Base-by-base conservation (phyloP, 2,113 vertebrate genomes). In the Microtus ochrogaster region DNA sequence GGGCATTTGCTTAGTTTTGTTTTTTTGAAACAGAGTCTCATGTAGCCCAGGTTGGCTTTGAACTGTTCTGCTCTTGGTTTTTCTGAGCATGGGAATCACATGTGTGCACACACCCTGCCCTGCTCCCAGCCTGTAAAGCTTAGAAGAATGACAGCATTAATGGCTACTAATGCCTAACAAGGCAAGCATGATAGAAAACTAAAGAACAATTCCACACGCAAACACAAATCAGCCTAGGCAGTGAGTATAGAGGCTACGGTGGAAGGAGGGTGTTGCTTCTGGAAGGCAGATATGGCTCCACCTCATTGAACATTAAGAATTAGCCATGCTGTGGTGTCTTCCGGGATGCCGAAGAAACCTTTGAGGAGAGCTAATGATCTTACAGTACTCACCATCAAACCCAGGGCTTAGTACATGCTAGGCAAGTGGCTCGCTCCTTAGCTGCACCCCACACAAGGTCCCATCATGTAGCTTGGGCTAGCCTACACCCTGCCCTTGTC, bases 251-350 rank as follows among this genome's bases (percentile, higher is more conserved):
- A 96, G 52, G 82, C 65, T n/a, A 72, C 17, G 49, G 74, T 73
- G n/a, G 76, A 86, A 73, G 85, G 72, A 82, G 68, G 89, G 0
- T 39, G 47, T 87, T 86, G 72, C 66, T 96, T 30, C 21, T 95
- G 30, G 74, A 79, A 78, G 76, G 66, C 11, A 84, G n/a, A 28
- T 87, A 65, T n/a, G 14, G 49, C 55, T 81, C 28, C 95, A 44
- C 16, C 36, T 5, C 24, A 68, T 65, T 72, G 10, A 74, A 78
- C 10, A 73, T 76, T 28, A 74, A 68, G n/a, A 63, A 26, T 26
- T n/a, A 47, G 22, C 58, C 73, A 39, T 61, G 26, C 19, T n/a
- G 11, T 26, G 83, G 39, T 68, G 26, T 77, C 24, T 78, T 95
- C 16, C n/a, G 5, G n/a, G 49, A 81, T 82, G 66, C 66, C 68